Evolutionary conservation across 2,113 vertebrate genomes (phyloP), one percentile per base, ranked within the genome.

Genomic region (Gulo gulo): DNA sequence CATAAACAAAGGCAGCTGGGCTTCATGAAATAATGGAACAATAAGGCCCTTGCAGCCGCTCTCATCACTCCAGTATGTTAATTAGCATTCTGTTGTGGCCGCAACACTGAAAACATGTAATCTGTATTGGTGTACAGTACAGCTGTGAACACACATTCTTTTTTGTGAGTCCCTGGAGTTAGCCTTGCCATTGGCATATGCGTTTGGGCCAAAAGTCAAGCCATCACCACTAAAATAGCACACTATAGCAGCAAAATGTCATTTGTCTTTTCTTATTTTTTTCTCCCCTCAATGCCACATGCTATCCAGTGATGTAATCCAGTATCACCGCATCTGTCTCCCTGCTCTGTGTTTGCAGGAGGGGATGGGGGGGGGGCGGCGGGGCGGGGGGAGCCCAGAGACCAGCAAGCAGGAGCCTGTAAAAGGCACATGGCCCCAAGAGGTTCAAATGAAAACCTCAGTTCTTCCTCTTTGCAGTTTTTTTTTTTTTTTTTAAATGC

Each of bases 21-120:
- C 99, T 99, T 98, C 99, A 98, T 99, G 99, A 98, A 99, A 99
- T 99, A 99, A 99, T 99, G 99, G 99, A 99, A 99, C 99, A 99
- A 99, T 99, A 98, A 99, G 99, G 98, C 98, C 99, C 98, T 99
- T 98, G 98, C 99, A 99, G 99, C 99, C 98, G 98, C 98, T 97
- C 99, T 99, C 99, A 99, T 99, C 99, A 98, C 99, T 99, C 99
- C 98, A 99, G 98, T 99, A 99, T 99, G 99, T 99, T 99, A 99
- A 99, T 99, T 99, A 99, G 99, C 99, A 99, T 99, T 99, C 99
- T 99, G 99, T 99, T 99, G 99, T 98, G 99, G 99, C 99, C 99
- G 98, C 98, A 98, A 98, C 99, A 99, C 98, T 98, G 99, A 99
- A 99, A 99, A 99, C 99, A 99, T 99, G 99, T 99, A 99, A 99